Conservation (phyloP, 2,888 invertebrate species). For the Drosophila multiciliata region DNA sequence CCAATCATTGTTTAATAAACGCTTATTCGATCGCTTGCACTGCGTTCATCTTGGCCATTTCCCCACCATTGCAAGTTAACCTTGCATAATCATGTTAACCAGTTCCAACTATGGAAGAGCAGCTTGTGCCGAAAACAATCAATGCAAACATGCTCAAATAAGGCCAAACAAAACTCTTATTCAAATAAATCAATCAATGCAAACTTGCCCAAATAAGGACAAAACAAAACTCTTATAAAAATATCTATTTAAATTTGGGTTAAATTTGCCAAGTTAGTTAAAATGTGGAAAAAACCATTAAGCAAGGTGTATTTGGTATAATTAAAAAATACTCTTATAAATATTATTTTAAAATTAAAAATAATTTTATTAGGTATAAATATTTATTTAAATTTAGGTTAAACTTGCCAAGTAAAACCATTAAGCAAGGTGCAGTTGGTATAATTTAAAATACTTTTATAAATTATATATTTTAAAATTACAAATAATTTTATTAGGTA, state of each 20-base stretch:
- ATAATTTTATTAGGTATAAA: no score
- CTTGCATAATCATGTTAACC: constrained; percentile 43
- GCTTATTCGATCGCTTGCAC: constrained; percentile 21
- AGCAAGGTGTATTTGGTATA: not conserved
- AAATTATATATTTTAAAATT: not conserved
- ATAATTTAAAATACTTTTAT: not conserved
- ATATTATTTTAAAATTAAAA: not conserved
- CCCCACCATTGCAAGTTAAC: not conserved
- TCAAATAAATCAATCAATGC: no score
- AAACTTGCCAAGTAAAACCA: not conserved
- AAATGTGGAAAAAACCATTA: not conserved
- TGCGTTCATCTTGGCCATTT: constrained; percentile 11
- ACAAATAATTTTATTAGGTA: no score
- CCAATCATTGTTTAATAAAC: constrained; percentile 66
- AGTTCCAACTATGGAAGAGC: constrained; percentile 20
- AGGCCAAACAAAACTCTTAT: not conserved
- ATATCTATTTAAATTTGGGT: not conserved
- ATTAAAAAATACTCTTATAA: not conserved
- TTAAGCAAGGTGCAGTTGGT: not conserved
- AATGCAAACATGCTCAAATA: constrained; percentile 17
- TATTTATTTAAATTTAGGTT: not conserved
- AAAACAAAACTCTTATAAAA: no score
- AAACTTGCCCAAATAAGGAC: no score
- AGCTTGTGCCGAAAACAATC: constrained; percentile 9
- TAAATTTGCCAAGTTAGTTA: not conserved